Evolutionary conservation across 2,888 invertebrate genomes (phyloP).

Genomic region (Tanypteryx hageni): DNA sequence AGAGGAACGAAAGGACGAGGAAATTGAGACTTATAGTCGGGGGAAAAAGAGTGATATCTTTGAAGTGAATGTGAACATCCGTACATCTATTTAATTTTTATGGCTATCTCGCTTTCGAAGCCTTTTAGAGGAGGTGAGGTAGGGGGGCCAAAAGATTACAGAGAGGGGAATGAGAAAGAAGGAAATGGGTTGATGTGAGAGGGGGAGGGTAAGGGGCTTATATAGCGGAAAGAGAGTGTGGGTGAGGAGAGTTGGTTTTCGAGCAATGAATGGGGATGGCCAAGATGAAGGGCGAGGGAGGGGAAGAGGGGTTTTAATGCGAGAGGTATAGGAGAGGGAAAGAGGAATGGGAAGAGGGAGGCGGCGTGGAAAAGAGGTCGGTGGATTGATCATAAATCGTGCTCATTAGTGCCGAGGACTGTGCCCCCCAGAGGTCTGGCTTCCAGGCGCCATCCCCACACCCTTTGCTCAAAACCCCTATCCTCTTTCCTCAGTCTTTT

Average conservation of each 20-base stretch:
- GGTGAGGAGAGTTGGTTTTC: background rate
- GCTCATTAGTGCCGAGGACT: conserved; percentile 24
- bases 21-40: too few species aligned
- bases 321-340: background rate
- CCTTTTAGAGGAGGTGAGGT: background rate
- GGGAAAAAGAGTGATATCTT: too few species aligned
- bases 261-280: background rate
- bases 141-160: background rate
- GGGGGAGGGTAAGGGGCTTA: background rate
- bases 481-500: background rate
- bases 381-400: conserved; percentile 32
- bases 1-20: too few species aligned
- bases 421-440: conserved; percentile 22
- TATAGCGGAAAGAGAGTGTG: background rate
- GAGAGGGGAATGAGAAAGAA: background rate
- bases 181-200: too few species aligned
- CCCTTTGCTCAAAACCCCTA: background rate
- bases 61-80: too few species aligned
- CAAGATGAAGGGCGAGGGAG: too few species aligned
- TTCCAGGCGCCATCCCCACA: conserved; percentile 29
- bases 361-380: background rate
- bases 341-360: background rate
- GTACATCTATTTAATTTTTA: too few species aligned
- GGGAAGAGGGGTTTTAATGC: too few species aligned
- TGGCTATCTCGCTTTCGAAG: background rate